phyloP scores from a whole-genome alignment of 2,113 vertebrate species.

The Erinaceus europaeus region DNA sequence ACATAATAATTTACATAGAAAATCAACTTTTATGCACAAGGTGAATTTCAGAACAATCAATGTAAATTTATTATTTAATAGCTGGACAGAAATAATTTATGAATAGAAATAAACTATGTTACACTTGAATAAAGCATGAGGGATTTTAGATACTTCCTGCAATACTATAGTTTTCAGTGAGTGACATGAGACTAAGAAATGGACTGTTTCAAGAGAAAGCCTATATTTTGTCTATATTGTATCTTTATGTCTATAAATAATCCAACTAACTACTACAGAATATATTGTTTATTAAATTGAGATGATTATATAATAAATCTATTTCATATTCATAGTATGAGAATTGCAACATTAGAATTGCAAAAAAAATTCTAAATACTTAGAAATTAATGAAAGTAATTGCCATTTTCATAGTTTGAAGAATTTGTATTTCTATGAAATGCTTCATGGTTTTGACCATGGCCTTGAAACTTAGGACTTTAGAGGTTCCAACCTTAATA shows the following conservation, averaged over 20 bases:
- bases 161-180: not conserved
- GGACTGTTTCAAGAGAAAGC: not conserved
- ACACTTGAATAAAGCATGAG: not conserved
- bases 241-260: not conserved
- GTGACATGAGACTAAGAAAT: not conserved
- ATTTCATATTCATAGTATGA: not conserved
- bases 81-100: not conserved
- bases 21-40: not conserved
- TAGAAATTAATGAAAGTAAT: no score
- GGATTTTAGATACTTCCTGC: not conserved
- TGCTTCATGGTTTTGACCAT: not conserved
- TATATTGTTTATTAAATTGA: not conserved
- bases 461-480: not conserved
- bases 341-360: no score
- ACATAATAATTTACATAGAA: not conserved
- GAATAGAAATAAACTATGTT: not conserved
- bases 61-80: not conserved
- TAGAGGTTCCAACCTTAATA: not conserved
- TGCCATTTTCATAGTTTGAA: not conserved
- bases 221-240: not conserved
- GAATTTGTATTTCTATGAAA: not conserved
- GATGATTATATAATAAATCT: not conserved
- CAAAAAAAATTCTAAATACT: no score
- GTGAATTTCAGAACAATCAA: conserved; percentile 29
- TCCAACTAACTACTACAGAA: not conserved